Evolutionary conservation across 1,140 invertebrate genomes (phyloP).

Genomic region (Pogonus chalceus): DNA sequence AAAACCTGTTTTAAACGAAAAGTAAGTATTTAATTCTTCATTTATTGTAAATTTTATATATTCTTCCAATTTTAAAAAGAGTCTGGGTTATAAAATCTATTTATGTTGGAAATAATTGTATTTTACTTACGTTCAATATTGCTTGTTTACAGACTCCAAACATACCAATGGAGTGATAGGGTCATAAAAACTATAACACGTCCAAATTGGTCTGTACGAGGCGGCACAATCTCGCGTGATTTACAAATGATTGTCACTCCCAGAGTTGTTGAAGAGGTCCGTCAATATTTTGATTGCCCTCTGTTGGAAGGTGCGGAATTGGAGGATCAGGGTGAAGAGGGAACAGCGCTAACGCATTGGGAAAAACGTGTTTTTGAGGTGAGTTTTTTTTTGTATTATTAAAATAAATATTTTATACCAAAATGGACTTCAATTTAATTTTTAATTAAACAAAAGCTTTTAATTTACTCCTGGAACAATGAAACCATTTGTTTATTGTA

Average conservation of each 20-base stretch:
- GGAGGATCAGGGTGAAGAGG: conserved; percentile 96
- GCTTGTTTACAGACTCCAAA: conserved; percentile 54
- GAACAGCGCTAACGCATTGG: conserved; percentile 96
- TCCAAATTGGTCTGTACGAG: conserved; percentile 73
- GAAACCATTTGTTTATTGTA: no score
- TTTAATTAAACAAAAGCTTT: neutral
- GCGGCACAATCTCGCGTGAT: conserved; percentile 59
- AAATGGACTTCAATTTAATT: neutral
- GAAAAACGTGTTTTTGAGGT: conserved; percentile 97
- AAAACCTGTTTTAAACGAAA: conserved; percentile 78
- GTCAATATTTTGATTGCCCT: conserved; percentile 84
- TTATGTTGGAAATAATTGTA: neutral
- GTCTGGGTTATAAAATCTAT: no score
- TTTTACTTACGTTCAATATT: neutral
- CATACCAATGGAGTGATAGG: conserved; percentile 86
- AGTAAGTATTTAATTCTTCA: no score
- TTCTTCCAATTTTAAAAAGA: no score
- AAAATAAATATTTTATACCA: neutral
- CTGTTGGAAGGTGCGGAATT: conserved; percentile 91
- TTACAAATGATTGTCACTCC: conserved; percentile 91
- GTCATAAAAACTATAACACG: conserved; percentile 75
- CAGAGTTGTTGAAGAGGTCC: conserved; percentile 72
- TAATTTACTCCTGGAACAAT: no score
- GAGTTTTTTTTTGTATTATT: conserved; percentile 15
- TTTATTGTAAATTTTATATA: no score